Percentiles rank a stretch among this genome's conserved stretches.
These are phyloP conservation scores for Physella acuta DNA, from an alignment of 1,140 invertebrate species.

Conservation along the genomic window DNA sequence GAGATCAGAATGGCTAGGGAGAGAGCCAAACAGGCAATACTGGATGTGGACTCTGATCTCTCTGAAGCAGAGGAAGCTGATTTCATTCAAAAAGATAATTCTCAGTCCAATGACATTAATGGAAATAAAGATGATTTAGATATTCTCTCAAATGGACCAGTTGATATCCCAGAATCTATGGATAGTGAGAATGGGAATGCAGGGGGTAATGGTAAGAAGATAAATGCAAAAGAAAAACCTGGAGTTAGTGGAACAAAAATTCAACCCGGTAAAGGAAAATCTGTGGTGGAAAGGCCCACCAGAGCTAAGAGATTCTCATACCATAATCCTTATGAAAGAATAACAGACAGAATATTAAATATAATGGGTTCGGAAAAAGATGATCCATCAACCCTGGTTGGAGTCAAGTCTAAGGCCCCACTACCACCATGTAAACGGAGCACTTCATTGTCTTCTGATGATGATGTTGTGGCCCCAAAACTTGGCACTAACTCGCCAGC, in stretches of 20 bases:
- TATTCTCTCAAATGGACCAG: too few relatives aligned
- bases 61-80: conserved; percentile 6
- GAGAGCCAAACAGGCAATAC: conserved; percentile 23
- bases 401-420: background rate
- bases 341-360: background rate
- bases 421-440: background rate
- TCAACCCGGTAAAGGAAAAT: background rate
- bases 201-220: conserved; percentile 21
- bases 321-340: background rate
- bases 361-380: background rate
- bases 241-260: background rate
- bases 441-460: conserved; percentile 16
- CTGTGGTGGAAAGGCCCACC: background rate
- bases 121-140: conserved; percentile 20
- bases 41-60: conserved; percentile 13
- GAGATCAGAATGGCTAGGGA: conserved; percentile 28
- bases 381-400: background rate
- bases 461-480: conserved; percentile 23
- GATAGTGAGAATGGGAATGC: conserved; percentile 19
- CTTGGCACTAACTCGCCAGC: conserved; percentile 3
- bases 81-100: background rate
- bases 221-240: conserved; percentile 9
- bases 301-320: too few relatives aligned
- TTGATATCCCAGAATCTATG: too few relatives aligned
- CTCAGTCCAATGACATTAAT: conserved; percentile 8